Percentiles rank a stretch among this genome's conserved stretches.
phyloP scores from a whole-genome alignment of 2,888 invertebrate species.

The Agriopis marginaria region DNA sequence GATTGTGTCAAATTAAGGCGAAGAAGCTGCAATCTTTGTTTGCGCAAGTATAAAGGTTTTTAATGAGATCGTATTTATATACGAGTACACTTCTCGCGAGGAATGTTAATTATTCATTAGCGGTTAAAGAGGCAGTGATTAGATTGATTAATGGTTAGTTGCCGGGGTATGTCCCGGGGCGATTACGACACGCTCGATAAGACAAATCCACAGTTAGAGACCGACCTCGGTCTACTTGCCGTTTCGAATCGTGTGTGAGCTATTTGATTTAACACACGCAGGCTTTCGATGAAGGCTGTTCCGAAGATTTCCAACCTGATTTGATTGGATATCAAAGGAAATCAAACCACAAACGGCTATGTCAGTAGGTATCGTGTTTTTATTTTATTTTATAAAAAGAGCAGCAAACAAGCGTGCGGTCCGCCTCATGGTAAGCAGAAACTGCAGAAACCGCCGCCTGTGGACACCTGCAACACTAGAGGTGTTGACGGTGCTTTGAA shows the following conservation, averaged over 20 bases:
- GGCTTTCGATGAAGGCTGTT: slow-evolving; percentile 56
- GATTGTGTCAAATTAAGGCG: slow-evolving; percentile 7
- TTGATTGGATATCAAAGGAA: slow-evolving; percentile 32
- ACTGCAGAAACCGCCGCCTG: too few species aligned
- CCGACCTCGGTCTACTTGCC: slow-evolving; percentile 69
- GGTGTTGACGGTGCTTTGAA: not conserved
- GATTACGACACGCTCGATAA: slow-evolving; percentile 64
- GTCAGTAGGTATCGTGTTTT: not conserved
- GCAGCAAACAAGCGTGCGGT: too few species aligned
- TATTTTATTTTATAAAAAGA: too few species aligned
- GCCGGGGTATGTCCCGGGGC: slow-evolving; percentile 60
- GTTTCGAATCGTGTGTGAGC: slow-evolving; percentile 66
- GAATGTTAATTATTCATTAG: slow-evolving; percentile 40
- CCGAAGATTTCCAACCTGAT: slow-evolving; percentile 44
- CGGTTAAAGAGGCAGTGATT: slow-evolving; percentile 19
- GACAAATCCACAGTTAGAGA: slow-evolving; percentile 62
- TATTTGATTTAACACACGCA: slow-evolving; percentile 61
- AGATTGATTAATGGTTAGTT: slow-evolving; percentile 53
- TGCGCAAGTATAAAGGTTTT: slow-evolving; percentile 5
- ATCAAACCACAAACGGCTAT: slow-evolving; percentile 2
- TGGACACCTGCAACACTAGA: too few species aligned
- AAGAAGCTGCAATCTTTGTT: slow-evolving; percentile 7
- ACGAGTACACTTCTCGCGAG: not conserved
- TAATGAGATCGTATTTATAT: slow-evolving; percentile 5
- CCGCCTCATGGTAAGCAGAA: too few species aligned